Evolutionary conservation across 2,888 invertebrate species (phyloP).

Genomic region (Euzetes globulus): DNA sequence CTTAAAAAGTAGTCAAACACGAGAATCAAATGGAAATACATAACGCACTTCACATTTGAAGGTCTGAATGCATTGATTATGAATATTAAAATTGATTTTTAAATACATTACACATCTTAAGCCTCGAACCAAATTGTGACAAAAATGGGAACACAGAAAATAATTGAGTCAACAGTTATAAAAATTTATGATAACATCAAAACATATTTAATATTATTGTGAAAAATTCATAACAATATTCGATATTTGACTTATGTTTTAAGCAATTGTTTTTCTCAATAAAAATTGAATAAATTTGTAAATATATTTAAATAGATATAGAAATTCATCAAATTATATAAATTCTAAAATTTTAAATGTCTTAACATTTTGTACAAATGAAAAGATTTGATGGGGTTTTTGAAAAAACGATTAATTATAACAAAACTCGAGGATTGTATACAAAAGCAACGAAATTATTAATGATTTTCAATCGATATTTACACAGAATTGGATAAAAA

Average conservation of each 20-base stretch:
- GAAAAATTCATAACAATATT: not conserved
- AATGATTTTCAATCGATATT: too few species aligned
- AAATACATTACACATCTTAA: too few species aligned
- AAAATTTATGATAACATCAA: not conserved
- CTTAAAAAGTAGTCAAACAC: too few species aligned
- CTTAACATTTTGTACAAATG: not conserved
- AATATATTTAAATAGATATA: not conserved
- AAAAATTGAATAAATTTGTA: not conserved
- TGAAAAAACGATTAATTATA: not conserved
- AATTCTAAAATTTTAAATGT: not conserved
- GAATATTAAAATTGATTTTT: too few species aligned
- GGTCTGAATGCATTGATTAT: too few species aligned
- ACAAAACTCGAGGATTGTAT: not conserved
- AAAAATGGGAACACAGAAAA: not conserved
- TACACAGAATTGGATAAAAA: too few species aligned
- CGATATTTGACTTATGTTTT: not conserved
- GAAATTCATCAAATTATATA: not conserved
- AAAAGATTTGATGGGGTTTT: not conserved
- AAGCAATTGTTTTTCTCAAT: not conserved
- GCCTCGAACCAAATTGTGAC: too few species aligned
- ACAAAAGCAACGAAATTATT: not conserved
- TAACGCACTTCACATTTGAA: too few species aligned
- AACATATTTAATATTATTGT: not conserved
- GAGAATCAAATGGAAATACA: too few species aligned
- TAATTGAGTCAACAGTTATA: not conserved